phyloP scores from a whole-genome alignment of 1,140 invertebrate genomes.

The Atta colombica region DNA sequence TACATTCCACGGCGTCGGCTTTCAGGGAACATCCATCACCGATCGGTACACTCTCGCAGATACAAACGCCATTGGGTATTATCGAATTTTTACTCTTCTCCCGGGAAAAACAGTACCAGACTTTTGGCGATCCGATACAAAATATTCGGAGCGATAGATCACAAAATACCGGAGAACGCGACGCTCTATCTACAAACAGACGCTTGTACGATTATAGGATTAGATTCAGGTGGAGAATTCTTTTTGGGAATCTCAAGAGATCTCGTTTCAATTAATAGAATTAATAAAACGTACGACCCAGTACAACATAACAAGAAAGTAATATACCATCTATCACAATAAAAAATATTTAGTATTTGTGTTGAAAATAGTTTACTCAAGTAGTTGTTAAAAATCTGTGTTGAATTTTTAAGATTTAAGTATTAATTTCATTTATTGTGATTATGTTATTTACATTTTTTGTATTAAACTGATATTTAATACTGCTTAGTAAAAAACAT shows the following conservation, averaged over 20 bases:
- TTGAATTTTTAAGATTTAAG: no score
- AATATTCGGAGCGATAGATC: slow-evolving; percentile 34
- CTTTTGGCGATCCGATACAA: slow-evolving; percentile 27
- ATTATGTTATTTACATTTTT: no score
- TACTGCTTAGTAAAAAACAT: no score
- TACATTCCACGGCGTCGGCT: slow-evolving; percentile 53
- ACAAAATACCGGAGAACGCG: slow-evolving; percentile 13
- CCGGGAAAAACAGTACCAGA: slow-evolving; percentile 17
- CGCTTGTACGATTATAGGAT: slow-evolving; percentile 7
- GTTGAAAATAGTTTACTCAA: no score
- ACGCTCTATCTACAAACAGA: not conserved
- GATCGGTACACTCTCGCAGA: slow-evolving; percentile 7
- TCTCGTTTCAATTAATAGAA: not conserved
- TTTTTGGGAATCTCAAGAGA: not conserved
- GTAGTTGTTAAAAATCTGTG: no score
- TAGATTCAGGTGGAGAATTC: not conserved
- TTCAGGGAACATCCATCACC: slow-evolving; percentile 47
- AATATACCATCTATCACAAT: no score
- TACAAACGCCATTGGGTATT: slow-evolving; percentile 38
- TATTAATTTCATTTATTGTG: no score
- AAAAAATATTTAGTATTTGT: no score
- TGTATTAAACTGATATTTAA: no score
- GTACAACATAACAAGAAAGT: no score
- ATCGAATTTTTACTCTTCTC: slow-evolving; percentile 53
- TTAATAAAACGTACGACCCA: no score